Percentiles rank a stretch among this genome's conserved stretches.
phyloP scores from a whole-genome alignment of 64 coral and sea anemone species.

The Cladopsammia gracilis region DNA sequence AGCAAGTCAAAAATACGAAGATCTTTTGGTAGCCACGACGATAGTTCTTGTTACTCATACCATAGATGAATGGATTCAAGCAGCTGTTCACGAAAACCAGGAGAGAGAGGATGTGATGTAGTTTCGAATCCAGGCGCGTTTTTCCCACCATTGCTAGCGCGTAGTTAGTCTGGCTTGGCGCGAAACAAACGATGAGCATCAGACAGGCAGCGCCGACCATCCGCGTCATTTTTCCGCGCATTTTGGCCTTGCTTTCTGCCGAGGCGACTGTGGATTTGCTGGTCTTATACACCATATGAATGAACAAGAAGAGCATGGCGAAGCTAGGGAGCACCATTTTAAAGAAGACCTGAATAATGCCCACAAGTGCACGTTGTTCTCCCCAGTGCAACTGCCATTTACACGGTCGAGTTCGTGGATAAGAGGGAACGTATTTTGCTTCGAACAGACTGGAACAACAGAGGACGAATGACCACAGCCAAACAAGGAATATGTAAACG shows the following conservation, averaged over 20 bases:
- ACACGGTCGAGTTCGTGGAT: neutral
- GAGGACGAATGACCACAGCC: neutral
- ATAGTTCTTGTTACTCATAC: slow-evolving; percentile 58
- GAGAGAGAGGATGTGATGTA: slow-evolving; percentile 30
- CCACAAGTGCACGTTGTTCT: neutral
- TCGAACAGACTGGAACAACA: neutral
- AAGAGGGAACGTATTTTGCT: neutral
- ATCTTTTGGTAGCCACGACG: slow-evolving; percentile 45
- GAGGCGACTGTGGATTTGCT: neutral
- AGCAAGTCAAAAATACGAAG: neutral
- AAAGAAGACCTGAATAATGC: neutral
- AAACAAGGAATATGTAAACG: slow-evolving; percentile 8
- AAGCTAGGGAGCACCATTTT: slow-evolving; percentile 3
- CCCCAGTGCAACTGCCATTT: neutral
- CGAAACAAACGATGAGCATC: slow-evolving; percentile 32
- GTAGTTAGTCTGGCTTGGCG: slow-evolving; percentile 32
- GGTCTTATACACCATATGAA: slow-evolving; percentile 42
- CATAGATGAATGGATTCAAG: slow-evolving; percentile 66
- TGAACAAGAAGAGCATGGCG: slow-evolving; percentile 40
- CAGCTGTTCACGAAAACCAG: slow-evolving; percentile 37
- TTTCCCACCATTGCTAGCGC: neutral
- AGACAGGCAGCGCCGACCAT: slow-evolving; percentile 32
- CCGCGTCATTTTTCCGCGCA: slow-evolving; percentile 22
- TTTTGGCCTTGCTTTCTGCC: neutral
- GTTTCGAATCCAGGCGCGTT: neutral